Evolutionary conservation across 2,113 vertebrate species (phyloP), one percentile per base, ranked within the genome.

Genomic region (Mystacornis crossleyi): DNA sequence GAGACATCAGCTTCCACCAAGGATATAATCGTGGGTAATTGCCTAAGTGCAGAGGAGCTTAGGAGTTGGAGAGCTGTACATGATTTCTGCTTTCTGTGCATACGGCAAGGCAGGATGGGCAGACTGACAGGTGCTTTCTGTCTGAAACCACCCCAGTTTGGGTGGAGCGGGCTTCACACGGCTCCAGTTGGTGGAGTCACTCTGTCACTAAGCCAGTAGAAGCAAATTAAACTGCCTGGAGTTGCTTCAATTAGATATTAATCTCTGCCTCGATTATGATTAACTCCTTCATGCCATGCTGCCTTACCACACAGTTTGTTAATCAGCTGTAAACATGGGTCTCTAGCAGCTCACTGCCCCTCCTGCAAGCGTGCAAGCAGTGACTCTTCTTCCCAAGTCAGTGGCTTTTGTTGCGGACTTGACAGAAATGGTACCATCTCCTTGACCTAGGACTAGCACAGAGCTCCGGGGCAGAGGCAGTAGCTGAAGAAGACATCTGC

Each of bases 51-150:
- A 67, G 51, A 71, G 51, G 18, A 61, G 13, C 1, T 89, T 25
- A 74, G 53, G 75, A 89, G 13, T 1, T 54, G n/a, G 53, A 74
- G 24, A 67, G 10, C n/a, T 73, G 53, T 33, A 26, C 17, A 1
- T 5, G 19, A 18, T 71, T 86, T 81, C 43, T 91, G 51, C 50
- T 62, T 78, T 73, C n/a, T 20, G n/a, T 88, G 19, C 55, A n/a
- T 2, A 3, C 0, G 0, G 53, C 34, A 51, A 65, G 51, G 86
- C n/a, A 47, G 86, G 57, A 69, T 0, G 0, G 57, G 42, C 61
- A 69, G 73, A 91, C 15, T 72, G 78, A 69, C 54, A 72, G 61
- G 53, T 2, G 0, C 26, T 82, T 75, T 93, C 53, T 78, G 21
- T 18, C n/a, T 70, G 92, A 82, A 94, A 85, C 69, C 43, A 48